Evolutionary conservation across 1,140 invertebrate species (phyloP).

Genomic region (Chrysomallon squamiferum): DNA sequence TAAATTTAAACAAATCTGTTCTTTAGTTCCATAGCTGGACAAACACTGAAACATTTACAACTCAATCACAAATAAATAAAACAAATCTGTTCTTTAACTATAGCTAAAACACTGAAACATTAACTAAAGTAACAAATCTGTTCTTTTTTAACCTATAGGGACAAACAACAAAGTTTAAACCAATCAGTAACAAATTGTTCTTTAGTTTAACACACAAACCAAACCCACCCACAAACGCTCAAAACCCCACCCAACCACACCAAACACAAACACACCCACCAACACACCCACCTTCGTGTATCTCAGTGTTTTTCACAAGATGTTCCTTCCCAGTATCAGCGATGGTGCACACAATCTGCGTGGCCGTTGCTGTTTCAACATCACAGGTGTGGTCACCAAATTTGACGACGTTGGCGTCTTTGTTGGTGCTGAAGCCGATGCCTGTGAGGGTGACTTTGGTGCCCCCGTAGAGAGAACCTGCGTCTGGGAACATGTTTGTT

Average conservation of each 20-base stretch:
- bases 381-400: constrained; percentile 39
- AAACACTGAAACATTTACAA: too few species aligned
- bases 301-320: constrained; percentile 39
- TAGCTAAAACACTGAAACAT: too few species aligned
- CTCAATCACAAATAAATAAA: too few species aligned
- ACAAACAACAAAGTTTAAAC: too few species aligned
- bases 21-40: too few species aligned
- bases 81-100: too few species aligned
- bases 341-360: constrained; percentile 41
- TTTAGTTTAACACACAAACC: too few species aligned
- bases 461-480: constrained; percentile 53
- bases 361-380: constrained; percentile 24
- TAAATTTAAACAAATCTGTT: background rate
- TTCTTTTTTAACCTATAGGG: too few species aligned
- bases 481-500: constrained; percentile 35
- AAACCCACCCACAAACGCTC: too few species aligned
- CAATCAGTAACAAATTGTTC: too few species aligned
- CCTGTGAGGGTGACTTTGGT: constrained; percentile 48
- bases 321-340: constrained; percentile 30
- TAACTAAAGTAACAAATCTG: too few species aligned
- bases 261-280: too few species aligned
- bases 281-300: constrained; percentile 30
- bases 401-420: constrained; percentile 29
- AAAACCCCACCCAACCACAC: background rate
- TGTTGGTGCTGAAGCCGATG: constrained; percentile 38